Conservation (phyloP, 1,140 invertebrate species). For the Piezodorus guildinii region DNA sequence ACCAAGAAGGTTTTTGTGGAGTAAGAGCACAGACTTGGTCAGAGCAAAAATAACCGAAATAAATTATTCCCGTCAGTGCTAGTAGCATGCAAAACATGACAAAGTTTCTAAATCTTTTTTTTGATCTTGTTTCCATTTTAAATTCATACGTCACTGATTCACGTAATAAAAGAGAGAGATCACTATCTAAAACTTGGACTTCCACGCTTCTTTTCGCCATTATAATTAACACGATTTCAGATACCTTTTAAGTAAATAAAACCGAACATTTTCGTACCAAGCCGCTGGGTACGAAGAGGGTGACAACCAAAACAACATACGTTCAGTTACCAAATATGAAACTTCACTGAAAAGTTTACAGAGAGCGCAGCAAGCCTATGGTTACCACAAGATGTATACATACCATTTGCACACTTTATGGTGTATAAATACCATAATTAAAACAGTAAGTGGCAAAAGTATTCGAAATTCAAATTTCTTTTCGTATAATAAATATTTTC, state of each 20-base stretch:
- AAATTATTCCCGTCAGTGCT: slow-evolving; percentile 68
- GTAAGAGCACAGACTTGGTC: slow-evolving; percentile 71
- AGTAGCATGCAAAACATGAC: slow-evolving; percentile 64
- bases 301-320: too few relatives aligned
- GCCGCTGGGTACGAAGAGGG: not conserved
- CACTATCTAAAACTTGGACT: slow-evolving; percentile 59
- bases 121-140: slow-evolving; percentile 60
- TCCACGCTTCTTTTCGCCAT: slow-evolving; percentile 49
- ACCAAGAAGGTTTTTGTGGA: slow-evolving; percentile 33
- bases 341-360: too few relatives aligned
- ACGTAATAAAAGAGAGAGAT: slow-evolving; percentile 54
- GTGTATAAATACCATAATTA: too few relatives aligned
- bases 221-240: slow-evolving; percentile 16
- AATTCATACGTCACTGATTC: slow-evolving; percentile 56
- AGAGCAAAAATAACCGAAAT: slow-evolving; percentile 77
- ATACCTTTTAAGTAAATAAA: not conserved
- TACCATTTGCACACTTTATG: too few relatives aligned
- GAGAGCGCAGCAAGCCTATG: too few relatives aligned
- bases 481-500: too few relatives aligned
- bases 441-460: too few relatives aligned
- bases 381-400: too few relatives aligned
- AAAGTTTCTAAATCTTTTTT: slow-evolving; percentile 52
- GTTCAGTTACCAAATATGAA: too few relatives aligned
- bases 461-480: too few relatives aligned
- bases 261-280: not conserved